Evolutionary conservation across 2,113 vertebrate species (phyloP).

Genomic region (Pungitius pungitius): DNA sequence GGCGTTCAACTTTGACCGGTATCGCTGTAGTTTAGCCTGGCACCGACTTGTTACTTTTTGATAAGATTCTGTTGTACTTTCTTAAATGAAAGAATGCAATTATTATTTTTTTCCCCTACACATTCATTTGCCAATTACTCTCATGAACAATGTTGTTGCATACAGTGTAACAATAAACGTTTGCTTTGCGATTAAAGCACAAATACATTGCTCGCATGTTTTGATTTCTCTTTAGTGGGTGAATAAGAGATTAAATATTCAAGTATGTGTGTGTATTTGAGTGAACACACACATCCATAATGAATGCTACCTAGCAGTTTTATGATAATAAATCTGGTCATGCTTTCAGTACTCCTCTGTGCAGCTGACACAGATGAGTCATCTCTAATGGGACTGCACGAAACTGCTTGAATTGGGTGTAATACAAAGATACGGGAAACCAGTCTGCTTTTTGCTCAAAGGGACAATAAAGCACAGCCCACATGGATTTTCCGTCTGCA

Average conservation of each 20-base stretch:
- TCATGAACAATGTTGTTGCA: too few relatives aligned
- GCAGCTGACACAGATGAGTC: constrained; percentile 62
- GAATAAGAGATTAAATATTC: constrained; percentile 20
- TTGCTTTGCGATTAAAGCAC: neutral
- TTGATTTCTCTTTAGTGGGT: constrained; percentile 1
- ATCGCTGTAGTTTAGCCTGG: neutral
- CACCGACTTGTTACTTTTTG: neutral
- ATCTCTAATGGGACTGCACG: constrained; percentile 53
- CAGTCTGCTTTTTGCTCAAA: constrained; percentile 45
- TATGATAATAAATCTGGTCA: constrained; percentile 54
- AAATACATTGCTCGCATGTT: neutral
- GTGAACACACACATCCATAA: constrained; percentile 41
- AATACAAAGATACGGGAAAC: constrained; percentile 41
- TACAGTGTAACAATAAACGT: neutral
- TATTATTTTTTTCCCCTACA: neutral
- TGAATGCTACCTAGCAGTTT: constrained; percentile 51
- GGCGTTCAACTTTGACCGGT: neutral
- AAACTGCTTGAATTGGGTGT: constrained; percentile 53
- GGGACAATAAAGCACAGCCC: constrained; percentile 40
- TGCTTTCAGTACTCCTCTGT: constrained; percentile 36
- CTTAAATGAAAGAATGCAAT: neutral
- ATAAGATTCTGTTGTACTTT: neutral
- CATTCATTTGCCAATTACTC: neutral
- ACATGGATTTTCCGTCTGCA: constrained; percentile 21
- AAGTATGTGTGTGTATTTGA: constrained; percentile 4